Conservation (phyloP, 2,888 invertebrate genomes). For the Chironomus tentans region DNA sequence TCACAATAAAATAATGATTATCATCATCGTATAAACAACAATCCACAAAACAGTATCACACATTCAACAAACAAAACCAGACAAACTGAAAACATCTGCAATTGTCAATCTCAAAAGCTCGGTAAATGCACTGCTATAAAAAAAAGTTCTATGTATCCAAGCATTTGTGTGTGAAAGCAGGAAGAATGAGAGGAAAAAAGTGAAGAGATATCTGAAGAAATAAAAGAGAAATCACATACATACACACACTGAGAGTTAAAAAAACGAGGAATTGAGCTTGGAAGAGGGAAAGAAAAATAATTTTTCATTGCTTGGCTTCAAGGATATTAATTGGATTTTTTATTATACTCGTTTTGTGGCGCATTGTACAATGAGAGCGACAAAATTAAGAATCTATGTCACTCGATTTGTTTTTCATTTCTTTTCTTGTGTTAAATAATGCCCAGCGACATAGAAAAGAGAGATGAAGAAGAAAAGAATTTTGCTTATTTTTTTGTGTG, state of each 20-base stretch:
- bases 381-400: not conserved
- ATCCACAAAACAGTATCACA: no score
- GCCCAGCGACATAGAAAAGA: not conserved
- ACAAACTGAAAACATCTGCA: no score
- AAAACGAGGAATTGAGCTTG: not conserved
- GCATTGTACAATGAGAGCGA: not conserved
- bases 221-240: no score
- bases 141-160: no score
- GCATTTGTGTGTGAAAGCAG: not conserved
- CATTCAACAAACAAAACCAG: no score
- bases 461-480: not conserved
- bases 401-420: not conserved
- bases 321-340: constrained; percentile 24
- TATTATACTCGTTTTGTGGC: constrained; percentile 11
- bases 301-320: constrained; percentile 16
- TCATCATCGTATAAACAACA: no score
- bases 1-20: no score
- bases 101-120: no score
- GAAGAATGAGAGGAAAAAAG: not conserved
- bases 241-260: not conserved
- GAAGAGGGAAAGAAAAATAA: not conserved
- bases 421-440: not conserved
- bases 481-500: no score
- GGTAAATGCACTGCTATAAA: no score
- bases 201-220: not conserved